A percentile compares a stretch with the other conserved stretches of the same genome.
Evolutionary conservation across 2,113 vertebrate genomes (phyloP).

Genomic region (Pachyramphus minor): DNA sequence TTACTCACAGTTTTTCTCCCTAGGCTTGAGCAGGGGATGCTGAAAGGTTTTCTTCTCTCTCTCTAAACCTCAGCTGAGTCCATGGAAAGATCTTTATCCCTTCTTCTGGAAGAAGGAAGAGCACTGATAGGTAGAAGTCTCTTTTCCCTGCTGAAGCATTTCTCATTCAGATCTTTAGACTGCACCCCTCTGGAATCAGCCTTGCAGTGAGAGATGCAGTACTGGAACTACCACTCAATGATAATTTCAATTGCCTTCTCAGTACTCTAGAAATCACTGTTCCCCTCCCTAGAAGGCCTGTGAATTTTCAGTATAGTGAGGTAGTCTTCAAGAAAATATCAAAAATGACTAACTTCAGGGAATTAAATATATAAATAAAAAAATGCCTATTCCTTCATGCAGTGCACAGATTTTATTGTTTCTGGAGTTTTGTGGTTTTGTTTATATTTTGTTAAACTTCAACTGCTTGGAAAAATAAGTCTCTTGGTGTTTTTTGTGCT

Average conservation of each 20-base stretch:
- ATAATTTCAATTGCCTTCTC: background rate
- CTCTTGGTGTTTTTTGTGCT: background rate
- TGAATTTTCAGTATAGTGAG: background rate
- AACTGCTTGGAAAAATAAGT: background rate
- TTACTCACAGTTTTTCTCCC: background rate
- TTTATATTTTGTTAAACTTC: background rate
- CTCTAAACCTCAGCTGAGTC: background rate
- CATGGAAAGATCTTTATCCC: background rate
- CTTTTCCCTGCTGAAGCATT: background rate
- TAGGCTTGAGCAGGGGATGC: background rate
- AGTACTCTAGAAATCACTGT: background rate
- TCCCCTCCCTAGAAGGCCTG: background rate
- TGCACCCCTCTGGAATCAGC: background rate
- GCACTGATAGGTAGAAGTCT: background rate
- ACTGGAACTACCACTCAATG: rapidly evolving
- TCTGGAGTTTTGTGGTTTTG: rapidly evolving
- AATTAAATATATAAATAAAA: background rate
- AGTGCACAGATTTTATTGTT: background rate
- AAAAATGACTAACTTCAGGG: background rate
- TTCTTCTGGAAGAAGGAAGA: background rate
- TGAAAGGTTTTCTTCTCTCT: background rate
- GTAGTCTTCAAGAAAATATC: background rate
- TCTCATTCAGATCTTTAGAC: background rate
- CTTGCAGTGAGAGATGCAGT: background rate
- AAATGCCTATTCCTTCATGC: background rate